A percentile compares a stretch with the other conserved stretches of the same genome.
Conservation (phyloP, 2,888 invertebrate species). For the Callimorpha dominula region DNA sequence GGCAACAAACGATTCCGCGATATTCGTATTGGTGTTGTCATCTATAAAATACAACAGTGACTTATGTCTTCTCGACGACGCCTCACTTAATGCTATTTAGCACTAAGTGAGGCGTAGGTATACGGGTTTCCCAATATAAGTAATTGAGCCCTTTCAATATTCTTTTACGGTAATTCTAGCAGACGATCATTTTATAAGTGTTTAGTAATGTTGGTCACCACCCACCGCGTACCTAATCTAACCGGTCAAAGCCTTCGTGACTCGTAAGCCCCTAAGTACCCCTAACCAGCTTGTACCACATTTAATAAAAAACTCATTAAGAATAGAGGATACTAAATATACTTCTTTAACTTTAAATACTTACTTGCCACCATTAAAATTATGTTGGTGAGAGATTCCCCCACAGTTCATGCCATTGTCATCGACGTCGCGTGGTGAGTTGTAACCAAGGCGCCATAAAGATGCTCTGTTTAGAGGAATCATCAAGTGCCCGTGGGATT, state of each 20-base stretch:
- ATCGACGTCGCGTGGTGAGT: background rate
- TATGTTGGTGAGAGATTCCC: slow-evolving; percentile 1
- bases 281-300: too few species aligned
- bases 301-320: background rate
- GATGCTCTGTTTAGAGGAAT: background rate
- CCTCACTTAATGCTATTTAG: too few species aligned
- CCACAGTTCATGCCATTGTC: background rate
- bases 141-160: background rate
- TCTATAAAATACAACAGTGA: background rate
- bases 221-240: too few species aligned
- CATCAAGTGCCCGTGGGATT: background rate
- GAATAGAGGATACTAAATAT: background rate
- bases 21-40: too few species aligned
- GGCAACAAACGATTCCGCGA: too few species aligned
- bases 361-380: background rate
- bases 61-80: background rate
- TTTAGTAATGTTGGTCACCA: too few species aligned
- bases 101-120: background rate
- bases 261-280: too few species aligned
- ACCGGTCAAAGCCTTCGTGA: too few species aligned
- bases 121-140: background rate
- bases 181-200: background rate
- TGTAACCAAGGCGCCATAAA: background rate
- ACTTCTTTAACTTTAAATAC: background rate
- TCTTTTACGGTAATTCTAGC: too few species aligned